These are phyloP conservation scores for Oxyura jamaicensis DNA, from an alignment of 2,113 vertebrate species.

Conservation along the genomic window DNA sequence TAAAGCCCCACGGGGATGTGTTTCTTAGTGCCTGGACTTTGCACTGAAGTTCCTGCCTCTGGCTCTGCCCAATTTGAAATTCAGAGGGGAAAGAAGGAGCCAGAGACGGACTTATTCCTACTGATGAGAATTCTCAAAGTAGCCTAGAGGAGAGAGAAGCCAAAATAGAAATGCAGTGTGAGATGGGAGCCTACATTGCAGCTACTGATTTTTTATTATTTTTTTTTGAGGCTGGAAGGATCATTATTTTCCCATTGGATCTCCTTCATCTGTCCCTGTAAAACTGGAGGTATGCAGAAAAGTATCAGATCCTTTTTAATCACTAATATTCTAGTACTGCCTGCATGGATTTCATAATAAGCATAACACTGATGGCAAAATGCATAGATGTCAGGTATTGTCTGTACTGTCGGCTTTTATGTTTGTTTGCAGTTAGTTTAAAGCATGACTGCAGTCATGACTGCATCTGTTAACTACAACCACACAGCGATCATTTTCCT, in stretches of 20 bases:
- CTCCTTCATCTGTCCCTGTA: not conserved
- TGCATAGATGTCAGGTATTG: not conserved
- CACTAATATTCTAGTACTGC: not conserved
- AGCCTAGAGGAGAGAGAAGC: not conserved
- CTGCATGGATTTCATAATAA: not conserved
- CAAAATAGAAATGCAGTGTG: not conserved
- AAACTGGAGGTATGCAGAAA: not conserved
- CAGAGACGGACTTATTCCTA: not conserved
- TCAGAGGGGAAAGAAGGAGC: not conserved
- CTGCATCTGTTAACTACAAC: not conserved
- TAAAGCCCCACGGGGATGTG: accelerated
- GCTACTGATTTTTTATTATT: not conserved
- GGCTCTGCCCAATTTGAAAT: not conserved
- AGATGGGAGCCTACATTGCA: not conserved
- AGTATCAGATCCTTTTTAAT: not conserved
- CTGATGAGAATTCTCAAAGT: not conserved
- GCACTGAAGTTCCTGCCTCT: not conserved
- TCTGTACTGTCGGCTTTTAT: not conserved
- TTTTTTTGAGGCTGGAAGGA: not conserved
- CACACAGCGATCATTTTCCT: not conserved
- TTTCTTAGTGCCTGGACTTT: not conserved
- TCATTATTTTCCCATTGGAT: not conserved
- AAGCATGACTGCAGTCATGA: not conserved
- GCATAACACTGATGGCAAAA: not conserved
- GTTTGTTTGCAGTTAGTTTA: not conserved